A percentile compares a stretch with the other conserved stretches of the same genome.
Evolutionary conservation across 2,113 vertebrate genomes (phyloP).

Genomic region (Xenus cinereus): DNA sequence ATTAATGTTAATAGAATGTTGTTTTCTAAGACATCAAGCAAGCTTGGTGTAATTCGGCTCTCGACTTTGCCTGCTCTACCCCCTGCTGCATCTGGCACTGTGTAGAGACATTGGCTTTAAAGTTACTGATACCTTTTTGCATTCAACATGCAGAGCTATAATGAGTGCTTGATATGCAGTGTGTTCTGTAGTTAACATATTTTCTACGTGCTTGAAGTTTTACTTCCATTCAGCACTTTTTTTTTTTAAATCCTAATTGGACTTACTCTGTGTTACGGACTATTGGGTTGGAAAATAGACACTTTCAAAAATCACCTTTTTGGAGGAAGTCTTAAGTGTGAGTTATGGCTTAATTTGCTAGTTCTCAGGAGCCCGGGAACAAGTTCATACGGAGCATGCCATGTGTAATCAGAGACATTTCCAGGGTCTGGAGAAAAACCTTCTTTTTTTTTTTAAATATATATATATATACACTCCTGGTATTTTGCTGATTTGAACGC

Average conservation of each 20-base stretch:
- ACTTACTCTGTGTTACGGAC: background rate
- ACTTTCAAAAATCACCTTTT: background rate
- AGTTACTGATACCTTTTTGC: background rate
- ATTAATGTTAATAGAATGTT: constrained; percentile 16
- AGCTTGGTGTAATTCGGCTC: background rate
- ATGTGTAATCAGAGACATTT: background rate
- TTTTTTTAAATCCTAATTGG: background rate
- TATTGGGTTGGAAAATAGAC: background rate
- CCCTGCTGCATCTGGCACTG: background rate
- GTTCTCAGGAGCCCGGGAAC: background rate
- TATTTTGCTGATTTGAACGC: background rate
- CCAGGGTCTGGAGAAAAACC: background rate
- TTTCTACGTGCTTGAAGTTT: background rate
- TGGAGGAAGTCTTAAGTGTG: background rate
- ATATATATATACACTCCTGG: background rate
- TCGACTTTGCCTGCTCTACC: background rate
- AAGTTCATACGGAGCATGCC: background rate
- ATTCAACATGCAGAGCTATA: background rate
- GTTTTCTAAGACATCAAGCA: background rate
- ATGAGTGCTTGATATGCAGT: background rate
- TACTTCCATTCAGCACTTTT: background rate
- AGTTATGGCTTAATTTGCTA: constrained; percentile 12
- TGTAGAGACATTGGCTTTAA: background rate
- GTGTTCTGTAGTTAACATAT: background rate
- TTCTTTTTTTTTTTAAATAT: background rate